A percentile compares a stretch with the other conserved stretches of the same genome.
These are phyloP conservation scores for Rhynchotus rufescens DNA, from an alignment of 2,797 vertebrate genomes.

Conservation along the genomic window DNA sequence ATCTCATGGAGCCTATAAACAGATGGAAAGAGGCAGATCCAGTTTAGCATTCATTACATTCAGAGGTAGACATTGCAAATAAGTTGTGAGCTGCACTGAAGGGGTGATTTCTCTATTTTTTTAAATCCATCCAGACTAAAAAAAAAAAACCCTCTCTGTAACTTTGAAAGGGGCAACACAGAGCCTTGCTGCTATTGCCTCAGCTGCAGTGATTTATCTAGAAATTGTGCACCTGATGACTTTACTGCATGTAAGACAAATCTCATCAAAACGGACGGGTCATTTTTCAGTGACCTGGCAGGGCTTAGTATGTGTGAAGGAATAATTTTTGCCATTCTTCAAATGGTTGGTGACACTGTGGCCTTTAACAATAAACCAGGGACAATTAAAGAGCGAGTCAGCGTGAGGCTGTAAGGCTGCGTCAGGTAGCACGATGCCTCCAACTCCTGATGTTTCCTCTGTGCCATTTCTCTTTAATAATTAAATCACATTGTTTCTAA, in stretches of 20 bases:
- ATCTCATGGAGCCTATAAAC: background rate
- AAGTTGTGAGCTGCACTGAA: background rate
- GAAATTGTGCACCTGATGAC: background rate
- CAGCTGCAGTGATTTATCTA: background rate
- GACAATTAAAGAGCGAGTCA: background rate
- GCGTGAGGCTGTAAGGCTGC: background rate
- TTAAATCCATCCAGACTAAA: no score
- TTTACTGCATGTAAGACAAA: background rate
- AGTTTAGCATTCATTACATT: background rate
- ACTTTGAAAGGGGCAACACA: background rate
- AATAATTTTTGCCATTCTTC: background rate
- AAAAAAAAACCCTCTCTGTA: no score
- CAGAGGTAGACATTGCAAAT: background rate
- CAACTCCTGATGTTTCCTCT: background rate
- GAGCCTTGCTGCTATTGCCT: background rate
- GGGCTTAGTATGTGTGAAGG: background rate
- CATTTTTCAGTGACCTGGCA: background rate
- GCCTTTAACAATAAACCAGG: background rate
- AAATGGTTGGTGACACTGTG: background rate
- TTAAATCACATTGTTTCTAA: background rate
- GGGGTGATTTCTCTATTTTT: background rate
- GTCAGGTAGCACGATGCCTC: background rate
- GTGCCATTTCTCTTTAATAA: background rate
- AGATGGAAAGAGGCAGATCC: background rate
- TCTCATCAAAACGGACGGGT: background rate